These are phyloP conservation scores for Paramormyrops kingsleyae DNA, from an alignment of 2,113 vertebrate genomes.

Conservation along the genomic window DNA sequence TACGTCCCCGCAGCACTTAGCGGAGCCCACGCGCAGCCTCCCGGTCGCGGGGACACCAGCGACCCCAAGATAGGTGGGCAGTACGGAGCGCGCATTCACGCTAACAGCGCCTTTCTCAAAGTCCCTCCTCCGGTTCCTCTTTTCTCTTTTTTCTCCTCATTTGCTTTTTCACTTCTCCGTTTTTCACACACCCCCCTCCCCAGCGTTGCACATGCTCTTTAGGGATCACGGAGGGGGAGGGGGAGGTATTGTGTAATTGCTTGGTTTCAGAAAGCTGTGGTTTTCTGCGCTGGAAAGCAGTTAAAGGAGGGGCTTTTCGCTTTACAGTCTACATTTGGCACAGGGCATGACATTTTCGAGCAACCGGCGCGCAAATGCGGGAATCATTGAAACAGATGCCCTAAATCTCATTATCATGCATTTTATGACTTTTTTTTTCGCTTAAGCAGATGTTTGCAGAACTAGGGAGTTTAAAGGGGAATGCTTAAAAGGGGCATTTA, in stretches of 20 bases:
- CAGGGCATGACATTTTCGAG: background rate
- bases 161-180: constrained; percentile 60
- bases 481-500: background rate
- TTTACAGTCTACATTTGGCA: constrained; percentile 1
- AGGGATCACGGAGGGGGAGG: constrained; percentile 39
- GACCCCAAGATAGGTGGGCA: background rate
- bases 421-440: background rate
- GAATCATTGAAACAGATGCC: constrained; percentile 9
- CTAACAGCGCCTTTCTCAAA: constrained; percentile 42
- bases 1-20: background rate
- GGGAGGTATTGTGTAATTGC: constrained; percentile 51
- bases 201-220: constrained; percentile 47
- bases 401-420: background rate
- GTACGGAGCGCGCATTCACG: no score
- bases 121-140: constrained; percentile 55
- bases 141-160: constrained; percentile 56
- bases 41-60: background rate
- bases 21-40: background rate
- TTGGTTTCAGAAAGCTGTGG: constrained; percentile 46
- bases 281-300: constrained; percentile 52
- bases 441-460: constrained; percentile 7
- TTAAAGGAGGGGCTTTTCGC: constrained; percentile 35
- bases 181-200: constrained; percentile 48
- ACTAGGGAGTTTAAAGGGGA: background rate
- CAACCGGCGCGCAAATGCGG: background rate